These are phyloP conservation scores for Acanthis flammea DNA, from an alignment of 2,797 vertebrate species.

Conservation along the genomic window DNA sequence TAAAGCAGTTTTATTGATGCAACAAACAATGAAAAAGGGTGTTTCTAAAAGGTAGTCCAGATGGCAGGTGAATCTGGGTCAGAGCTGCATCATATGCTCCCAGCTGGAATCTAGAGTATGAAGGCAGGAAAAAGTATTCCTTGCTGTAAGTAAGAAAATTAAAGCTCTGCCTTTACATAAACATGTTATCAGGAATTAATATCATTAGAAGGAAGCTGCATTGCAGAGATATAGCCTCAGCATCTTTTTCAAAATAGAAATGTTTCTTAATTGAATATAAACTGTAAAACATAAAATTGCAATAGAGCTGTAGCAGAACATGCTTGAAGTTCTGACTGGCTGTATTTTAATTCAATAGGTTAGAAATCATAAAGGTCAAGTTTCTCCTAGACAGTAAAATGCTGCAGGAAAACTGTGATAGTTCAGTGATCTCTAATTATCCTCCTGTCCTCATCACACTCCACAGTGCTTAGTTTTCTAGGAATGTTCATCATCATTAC, in stretches of 20 bases:
- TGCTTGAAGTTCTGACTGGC: not conserved
- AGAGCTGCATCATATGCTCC: not conserved
- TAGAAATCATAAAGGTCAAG: not conserved
- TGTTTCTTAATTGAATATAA: not conserved
- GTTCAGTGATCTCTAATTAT: not conserved
- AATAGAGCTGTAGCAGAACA: not conserved
- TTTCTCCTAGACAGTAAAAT: not conserved
- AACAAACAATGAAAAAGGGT: not conserved
- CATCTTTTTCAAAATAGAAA: not conserved
- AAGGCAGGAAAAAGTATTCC: not conserved
- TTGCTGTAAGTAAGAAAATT: not conserved
- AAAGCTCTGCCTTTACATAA: not conserved
- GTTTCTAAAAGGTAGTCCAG: not conserved
- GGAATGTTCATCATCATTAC: not conserved
- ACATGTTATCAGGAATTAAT: not conserved
- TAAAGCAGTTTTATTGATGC: not conserved
- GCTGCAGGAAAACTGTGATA: not conserved
- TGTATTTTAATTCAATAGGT: not conserved
- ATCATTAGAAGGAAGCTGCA: not conserved
- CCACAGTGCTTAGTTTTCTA: not conserved
- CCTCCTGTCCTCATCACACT: not conserved
- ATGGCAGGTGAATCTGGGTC: constrained; percentile 33
- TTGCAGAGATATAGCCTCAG: not conserved
- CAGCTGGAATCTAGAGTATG: not conserved
- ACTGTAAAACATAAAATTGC: not conserved